These are phyloP conservation scores for Eulemur coronatus DNA, from an alignment of 2,797 vertebrate genomes.

Conservation along the genomic window DNA sequence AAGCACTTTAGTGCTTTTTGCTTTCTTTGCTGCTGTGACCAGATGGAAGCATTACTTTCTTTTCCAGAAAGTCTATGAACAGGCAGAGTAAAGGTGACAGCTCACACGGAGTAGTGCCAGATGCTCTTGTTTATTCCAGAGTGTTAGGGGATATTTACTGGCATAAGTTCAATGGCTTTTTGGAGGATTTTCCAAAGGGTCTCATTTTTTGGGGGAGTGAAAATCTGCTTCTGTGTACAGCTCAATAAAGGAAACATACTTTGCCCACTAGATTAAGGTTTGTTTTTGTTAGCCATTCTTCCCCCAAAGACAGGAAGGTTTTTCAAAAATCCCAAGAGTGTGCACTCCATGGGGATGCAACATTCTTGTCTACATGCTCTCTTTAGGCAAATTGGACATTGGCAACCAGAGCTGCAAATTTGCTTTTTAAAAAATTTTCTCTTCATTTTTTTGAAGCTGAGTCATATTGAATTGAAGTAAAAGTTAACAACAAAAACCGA, in stretches of 20 bases:
- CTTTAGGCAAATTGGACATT: conserved; percentile 9
- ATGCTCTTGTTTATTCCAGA: conserved; percentile 71
- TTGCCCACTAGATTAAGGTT: conserved; percentile 20
- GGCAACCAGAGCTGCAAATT: not conserved
- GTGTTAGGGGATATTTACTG: conserved; percentile 52
- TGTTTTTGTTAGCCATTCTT: conserved; percentile 17
- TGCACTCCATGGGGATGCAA: not conserved
- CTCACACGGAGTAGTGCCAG: conserved; percentile 61
- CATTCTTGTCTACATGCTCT: not conserved
- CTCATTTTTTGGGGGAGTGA: not conserved
- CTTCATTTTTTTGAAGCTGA: not conserved
- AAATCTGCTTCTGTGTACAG: conserved; percentile 45
- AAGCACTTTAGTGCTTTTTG: conserved; percentile 3
- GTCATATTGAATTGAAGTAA: not conserved
- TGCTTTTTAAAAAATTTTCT: not conserved
- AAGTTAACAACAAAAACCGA: not conserved
- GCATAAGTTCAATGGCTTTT: conserved; percentile 57
- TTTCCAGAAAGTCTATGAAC: conserved; percentile 74
- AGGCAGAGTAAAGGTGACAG: conserved; percentile 77
- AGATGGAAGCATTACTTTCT: conserved; percentile 70
- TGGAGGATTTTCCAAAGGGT: conserved; percentile 57
- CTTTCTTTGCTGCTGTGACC: conserved; percentile 65
- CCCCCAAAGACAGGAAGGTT: not conserved
- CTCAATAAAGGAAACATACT: not conserved
- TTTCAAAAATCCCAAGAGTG: not conserved